Evolutionary conservation across 2,113 vertebrate species (phyloP).

Genomic region (Pterocles burchelli): DNA sequence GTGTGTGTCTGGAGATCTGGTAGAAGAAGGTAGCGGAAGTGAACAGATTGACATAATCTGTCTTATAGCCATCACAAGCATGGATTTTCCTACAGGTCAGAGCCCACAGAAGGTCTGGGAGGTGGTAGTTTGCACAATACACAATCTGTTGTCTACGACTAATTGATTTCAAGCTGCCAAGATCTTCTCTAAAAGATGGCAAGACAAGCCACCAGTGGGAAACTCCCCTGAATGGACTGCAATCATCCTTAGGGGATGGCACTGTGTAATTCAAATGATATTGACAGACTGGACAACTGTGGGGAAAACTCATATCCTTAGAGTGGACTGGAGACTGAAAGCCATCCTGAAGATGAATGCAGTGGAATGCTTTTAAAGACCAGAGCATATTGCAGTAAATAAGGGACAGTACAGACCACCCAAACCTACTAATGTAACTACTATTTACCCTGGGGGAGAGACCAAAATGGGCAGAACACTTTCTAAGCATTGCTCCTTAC

Average conservation of each 20-base stretch:
- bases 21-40: background rate
- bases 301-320: background rate
- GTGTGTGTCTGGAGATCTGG: background rate
- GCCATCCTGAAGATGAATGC: background rate
- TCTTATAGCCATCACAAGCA: background rate
- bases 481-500: background rate
- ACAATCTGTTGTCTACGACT: background rate
- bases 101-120: background rate
- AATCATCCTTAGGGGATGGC: background rate
- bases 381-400: background rate
- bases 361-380: constrained; percentile 32
- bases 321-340: constrained; percentile 32
- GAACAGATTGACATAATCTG: background rate
- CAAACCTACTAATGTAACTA: background rate
- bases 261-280: background rate
- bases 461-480: background rate
- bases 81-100: background rate
- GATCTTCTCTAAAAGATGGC: constrained; percentile 11
- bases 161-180: background rate
- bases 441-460: background rate
- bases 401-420: background rate
- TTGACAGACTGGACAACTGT: background rate
- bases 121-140: background rate
- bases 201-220: constrained; percentile 16
- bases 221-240: background rate